phyloP scores from a whole-genome alignment of 1,140 invertebrate genomes.

The Radopholus similis region DNA sequence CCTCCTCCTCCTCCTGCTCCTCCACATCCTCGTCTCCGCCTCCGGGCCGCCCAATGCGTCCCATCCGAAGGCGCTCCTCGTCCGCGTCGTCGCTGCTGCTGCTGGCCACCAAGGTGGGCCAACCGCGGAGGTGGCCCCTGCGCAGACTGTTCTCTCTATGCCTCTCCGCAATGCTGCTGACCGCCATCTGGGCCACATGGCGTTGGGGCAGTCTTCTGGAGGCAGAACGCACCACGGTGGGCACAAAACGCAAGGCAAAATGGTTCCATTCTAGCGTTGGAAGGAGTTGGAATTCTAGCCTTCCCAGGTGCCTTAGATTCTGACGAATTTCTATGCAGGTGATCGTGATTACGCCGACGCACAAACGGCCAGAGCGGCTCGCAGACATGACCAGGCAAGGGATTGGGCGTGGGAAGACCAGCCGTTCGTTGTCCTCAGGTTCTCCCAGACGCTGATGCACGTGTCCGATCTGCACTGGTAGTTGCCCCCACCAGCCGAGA shows the following conservation, averaged over 20 bases:
- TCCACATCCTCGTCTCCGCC: too few species aligned
- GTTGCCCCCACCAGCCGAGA: background rate
- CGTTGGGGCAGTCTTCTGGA: slow-evolving; percentile 25
- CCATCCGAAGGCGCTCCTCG: background rate
- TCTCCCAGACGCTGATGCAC: slow-evolving; percentile 47
- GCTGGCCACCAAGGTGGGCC: too few species aligned
- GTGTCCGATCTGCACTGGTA: slow-evolving; percentile 19
- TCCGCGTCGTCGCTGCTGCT: too few species aligned
- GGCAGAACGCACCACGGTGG: too few species aligned
- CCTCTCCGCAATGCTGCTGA: slow-evolving; percentile 22
- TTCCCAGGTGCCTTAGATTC: too few species aligned
- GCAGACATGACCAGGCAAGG: slow-evolving; percentile 42
- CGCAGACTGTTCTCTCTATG: slow-evolving; percentile 26
- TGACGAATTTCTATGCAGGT: too few species aligned
- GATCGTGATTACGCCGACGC: slow-evolving; percentile 39
- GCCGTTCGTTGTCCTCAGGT: slow-evolving; percentile 24
- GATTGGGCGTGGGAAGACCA: background rate
- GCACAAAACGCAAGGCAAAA: too few species aligned
- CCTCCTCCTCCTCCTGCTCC: background rate
- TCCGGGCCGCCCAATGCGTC: background rate
- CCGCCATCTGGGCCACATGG: slow-evolving; percentile 34
- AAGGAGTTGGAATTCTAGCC: too few species aligned
- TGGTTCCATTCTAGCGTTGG: too few species aligned
- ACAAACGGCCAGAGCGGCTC: slow-evolving; percentile 36
- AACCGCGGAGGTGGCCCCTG: too few species aligned